Base-by-base conservation (phyloP, 2,888 invertebrate genomes). In the Anthophora plumipes region DNA sequence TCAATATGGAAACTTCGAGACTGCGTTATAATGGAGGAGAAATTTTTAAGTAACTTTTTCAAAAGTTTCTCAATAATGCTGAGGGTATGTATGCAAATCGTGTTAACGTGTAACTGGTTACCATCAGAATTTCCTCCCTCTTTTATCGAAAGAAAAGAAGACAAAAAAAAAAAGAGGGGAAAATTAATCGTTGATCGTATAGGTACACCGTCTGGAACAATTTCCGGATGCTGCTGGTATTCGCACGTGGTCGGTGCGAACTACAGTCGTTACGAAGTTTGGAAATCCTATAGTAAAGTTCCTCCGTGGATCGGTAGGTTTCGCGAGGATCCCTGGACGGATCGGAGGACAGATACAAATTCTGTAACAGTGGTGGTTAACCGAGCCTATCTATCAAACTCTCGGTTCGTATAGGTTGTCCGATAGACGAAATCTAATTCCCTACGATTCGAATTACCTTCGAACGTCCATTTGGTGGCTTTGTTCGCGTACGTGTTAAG, bases 341-440 rank as follows among this genome's bases (percentile, higher is more conserved):
- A 80, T 80, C 77, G 57, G 66, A 77, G 71, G 77, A 67, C 48
- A 61, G 55, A 64, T 64, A 76, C 59, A 63, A 72, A 78, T 77
- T 64, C 63, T 37, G 11, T 54, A 80, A 77, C 68, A 52, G 55
- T 37, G 46, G 43, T 73, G 66, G 69, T 74, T 70, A 60, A 61
- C 69, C 73, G 50, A 68, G 20, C 54, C 52, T 64, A 78, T 78
- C 78, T 73, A 50, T 31, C 78, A 59, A 80, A 73, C 46, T 75
- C 69, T 70, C 31, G 52, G 54, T 59, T 64, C 63, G 43, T 39
- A 39, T 64, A 75, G 20, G 55, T 20, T 12, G 31, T 52, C 54
- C 63, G 39, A 11, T 25, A 20, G 59, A 17, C 64, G 14, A 25
- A 69, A 60, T 52, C 60, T 61, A 57, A 59, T 59, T 20, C 39